A percentile compares a stretch with the other conserved stretches of the same genome.
These are phyloP conservation scores for Cinara cedri DNA, from an alignment of 2,888 invertebrate genomes.

Conservation along the genomic window DNA sequence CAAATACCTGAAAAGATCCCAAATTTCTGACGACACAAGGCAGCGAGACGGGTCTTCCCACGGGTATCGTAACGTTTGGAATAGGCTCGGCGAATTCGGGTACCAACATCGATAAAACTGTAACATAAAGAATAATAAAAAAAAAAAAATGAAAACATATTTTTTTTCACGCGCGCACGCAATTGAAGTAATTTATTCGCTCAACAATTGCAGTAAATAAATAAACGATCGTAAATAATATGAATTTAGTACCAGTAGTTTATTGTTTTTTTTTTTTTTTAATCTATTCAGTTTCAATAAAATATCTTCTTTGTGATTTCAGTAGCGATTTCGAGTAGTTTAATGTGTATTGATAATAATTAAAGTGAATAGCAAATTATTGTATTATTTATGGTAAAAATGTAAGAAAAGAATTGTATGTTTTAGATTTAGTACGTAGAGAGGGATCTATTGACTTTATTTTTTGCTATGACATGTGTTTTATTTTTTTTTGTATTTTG, in stretches of 20 bases:
- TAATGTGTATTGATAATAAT: too few species aligned
- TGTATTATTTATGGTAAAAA: too few species aligned
- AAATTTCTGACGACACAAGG: constrained; percentile 91
- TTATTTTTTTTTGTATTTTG: too few species aligned
- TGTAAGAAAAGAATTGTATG: too few species aligned
- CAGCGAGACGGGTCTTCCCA: constrained; percentile 83
- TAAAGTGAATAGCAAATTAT: too few species aligned
- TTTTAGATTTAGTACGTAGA: too few species aligned
- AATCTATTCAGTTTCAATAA: constrained; percentile 47
- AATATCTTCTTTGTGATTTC: constrained; percentile 5
- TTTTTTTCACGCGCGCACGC: neutral
- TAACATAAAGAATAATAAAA: constrained; percentile 62
- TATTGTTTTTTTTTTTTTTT: too few species aligned
- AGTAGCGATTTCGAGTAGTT: constrained; percentile 1
- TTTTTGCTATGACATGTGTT: too few species aligned
- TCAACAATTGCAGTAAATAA: constrained; percentile 46
- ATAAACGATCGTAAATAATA: constrained; percentile 43
- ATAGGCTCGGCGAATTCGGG: constrained; percentile 88
- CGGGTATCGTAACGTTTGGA: constrained; percentile 87
- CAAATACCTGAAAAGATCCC: constrained; percentile 75
- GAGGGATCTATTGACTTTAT: too few species aligned
- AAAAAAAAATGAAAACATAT: constrained; percentile 11
- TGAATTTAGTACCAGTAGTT: neutral
- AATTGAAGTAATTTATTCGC: constrained; percentile 30
- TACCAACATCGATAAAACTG: constrained; percentile 69